phyloP scores from a whole-genome alignment of 23 tunicate genomes.

The Ascidia mentula region DNA sequence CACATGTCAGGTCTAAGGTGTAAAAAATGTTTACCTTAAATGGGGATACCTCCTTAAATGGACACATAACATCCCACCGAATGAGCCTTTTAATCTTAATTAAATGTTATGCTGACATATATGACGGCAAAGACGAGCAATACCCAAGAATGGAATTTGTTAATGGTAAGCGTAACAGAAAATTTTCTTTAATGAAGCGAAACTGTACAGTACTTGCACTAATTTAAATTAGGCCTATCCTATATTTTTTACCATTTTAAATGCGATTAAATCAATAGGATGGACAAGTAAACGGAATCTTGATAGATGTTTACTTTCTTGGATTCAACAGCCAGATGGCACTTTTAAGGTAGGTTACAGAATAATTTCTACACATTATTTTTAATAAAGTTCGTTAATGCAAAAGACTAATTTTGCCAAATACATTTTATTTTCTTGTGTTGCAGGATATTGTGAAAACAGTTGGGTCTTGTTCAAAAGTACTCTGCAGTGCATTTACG shows the following conservation, averaged over 20 bases:
- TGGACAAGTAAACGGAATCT: conserved; percentile 54
- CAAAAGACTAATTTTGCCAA: background rate
- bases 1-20: too few relatives aligned
- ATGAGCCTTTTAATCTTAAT: conserved; percentile 54
- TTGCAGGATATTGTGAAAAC: conserved; percentile 56
- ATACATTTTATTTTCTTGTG: background rate
- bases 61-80: conserved; percentile 64
- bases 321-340: conserved; percentile 86
- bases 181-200: too few relatives aligned
- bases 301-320: conserved; percentile 54
- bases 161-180: too few relatives aligned
- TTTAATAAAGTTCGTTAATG: background rate
- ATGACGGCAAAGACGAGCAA: conserved; percentile 45
- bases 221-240: too few relatives aligned
- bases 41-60: conserved; percentile 18
- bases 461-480: conserved; percentile 63
- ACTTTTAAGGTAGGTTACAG: conserved; percentile 41
- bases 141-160: conserved; percentile 62
- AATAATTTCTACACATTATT: background rate
- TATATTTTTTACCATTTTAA: too few relatives aligned
- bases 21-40: conserved; percentile 25
- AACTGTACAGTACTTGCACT: too few relatives aligned
- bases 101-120: conserved; percentile 53
- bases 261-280: too few relatives aligned
- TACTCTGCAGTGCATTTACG: conserved; percentile 37